phyloP scores from a whole-genome alignment of 92 coral and sea anemone species.

The Desmophyllum pertusum region DNA sequence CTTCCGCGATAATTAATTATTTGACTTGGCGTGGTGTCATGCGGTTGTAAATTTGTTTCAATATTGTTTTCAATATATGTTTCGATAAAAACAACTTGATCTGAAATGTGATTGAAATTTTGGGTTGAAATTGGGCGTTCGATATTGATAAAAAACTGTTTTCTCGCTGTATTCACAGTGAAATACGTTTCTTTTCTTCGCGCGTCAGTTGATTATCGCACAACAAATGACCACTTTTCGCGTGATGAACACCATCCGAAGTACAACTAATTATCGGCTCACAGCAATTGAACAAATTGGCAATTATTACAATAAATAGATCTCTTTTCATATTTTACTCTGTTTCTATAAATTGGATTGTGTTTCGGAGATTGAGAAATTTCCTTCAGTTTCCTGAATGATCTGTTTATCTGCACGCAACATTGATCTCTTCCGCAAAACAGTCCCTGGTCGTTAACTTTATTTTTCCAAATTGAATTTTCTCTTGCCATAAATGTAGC shows the following conservation, averaged over 20 bases:
- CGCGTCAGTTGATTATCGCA: too few relatives aligned
- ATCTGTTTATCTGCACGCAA: not conserved
- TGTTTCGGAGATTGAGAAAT: not conserved
- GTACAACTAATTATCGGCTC: not conserved
- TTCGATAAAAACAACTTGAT: too few relatives aligned
- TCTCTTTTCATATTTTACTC: not conserved
- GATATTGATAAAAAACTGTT: not conserved
- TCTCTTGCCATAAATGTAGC: not conserved
- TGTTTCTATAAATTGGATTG: not conserved
- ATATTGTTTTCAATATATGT: too few relatives aligned
- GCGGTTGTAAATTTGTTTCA: too few relatives aligned
- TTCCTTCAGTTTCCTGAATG: slow-evolving; percentile 15
- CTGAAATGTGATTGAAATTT: not conserved
- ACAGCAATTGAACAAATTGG: not conserved
- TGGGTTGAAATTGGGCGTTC: not conserved
- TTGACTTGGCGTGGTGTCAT: too few relatives aligned
- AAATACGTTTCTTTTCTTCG: not conserved
- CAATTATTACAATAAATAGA: not conserved
- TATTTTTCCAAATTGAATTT: not conserved
- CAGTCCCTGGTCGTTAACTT: not conserved
- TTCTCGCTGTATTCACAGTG: not conserved
- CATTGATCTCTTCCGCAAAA: not conserved
- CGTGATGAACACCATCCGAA: not conserved
- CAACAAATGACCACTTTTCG: too few relatives aligned
- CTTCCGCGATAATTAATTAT: too few relatives aligned